phyloP scores from a whole-genome alignment of 1,140 invertebrate species.

The Agrypnia vestita region DNA sequence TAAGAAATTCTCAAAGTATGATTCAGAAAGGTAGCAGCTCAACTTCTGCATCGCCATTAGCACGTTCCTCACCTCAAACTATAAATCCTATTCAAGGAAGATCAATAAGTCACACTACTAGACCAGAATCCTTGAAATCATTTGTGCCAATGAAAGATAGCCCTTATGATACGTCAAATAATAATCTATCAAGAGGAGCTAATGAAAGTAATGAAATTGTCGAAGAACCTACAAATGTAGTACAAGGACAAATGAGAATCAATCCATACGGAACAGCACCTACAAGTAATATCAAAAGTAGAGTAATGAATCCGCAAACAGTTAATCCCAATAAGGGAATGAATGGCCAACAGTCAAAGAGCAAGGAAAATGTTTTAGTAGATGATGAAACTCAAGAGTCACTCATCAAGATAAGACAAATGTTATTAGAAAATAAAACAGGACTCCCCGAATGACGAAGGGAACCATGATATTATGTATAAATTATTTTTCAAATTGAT shows the following conservation, averaged over 20 bases:
- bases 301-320: constrained; percentile 54
- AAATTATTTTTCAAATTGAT: constrained; percentile 8
- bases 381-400: constrained; percentile 50
- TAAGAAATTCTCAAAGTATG: constrained; percentile 40
- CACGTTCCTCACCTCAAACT: constrained; percentile 64
- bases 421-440: constrained; percentile 58
- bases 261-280: constrained; percentile 64
- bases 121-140: constrained; percentile 32
- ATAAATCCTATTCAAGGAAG: constrained; percentile 56
- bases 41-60: constrained; percentile 62
- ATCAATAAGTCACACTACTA: constrained; percentile 28
- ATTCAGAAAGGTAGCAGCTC: constrained; percentile 37
- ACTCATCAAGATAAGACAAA: constrained; percentile 55
- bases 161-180: constrained; percentile 69
- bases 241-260: constrained; percentile 72
- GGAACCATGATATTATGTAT: neutral
- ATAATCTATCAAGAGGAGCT: constrained; percentile 55
- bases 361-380: constrained; percentile 23
- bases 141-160: constrained; percentile 74
- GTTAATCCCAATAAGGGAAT: constrained; percentile 22
- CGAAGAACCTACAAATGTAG: constrained; percentile 70
- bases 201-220: constrained; percentile 63
- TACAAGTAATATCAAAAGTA: constrained; percentile 40
- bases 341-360: constrained; percentile 1
- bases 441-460: constrained; percentile 53